Conservation (phyloP, 2,113 vertebrate genomes). For the Oreotrochilus melanogaster region DNA sequence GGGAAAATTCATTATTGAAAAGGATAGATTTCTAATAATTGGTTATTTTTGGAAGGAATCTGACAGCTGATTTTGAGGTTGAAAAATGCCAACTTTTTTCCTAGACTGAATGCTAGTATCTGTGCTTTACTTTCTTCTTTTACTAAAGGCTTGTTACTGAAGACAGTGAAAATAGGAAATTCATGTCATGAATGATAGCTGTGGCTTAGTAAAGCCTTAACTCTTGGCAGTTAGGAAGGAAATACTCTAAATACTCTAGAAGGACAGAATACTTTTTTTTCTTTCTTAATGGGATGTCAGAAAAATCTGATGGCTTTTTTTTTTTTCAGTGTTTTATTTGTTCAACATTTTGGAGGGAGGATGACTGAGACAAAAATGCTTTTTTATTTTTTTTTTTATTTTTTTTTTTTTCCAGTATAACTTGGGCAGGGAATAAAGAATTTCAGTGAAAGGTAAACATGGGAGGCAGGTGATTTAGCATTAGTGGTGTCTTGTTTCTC, state of each 20-base stretch:
- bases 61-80: background rate
- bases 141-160: background rate
- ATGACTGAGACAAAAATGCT: background rate
- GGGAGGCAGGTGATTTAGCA: background rate
- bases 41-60: background rate
- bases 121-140: background rate
- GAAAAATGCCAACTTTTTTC: background rate
- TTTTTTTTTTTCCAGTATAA: background rate
- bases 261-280: background rate
- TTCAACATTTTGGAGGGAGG: background rate
- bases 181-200: background rate
- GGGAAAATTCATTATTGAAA: background rate
- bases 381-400: background rate
- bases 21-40: background rate
- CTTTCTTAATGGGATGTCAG: background rate
- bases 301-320: background rate
- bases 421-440: background rate
- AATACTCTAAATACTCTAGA: background rate
- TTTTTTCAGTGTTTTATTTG: background rate
- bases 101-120: background rate
- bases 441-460: background rate
- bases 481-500: background rate
- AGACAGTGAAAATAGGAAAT: background rate
- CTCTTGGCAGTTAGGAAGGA: background rate
- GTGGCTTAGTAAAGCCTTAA: background rate